phyloP scores from a whole-genome alignment of 2,113 vertebrate species.

The Orientallactaga bullata region DNA sequence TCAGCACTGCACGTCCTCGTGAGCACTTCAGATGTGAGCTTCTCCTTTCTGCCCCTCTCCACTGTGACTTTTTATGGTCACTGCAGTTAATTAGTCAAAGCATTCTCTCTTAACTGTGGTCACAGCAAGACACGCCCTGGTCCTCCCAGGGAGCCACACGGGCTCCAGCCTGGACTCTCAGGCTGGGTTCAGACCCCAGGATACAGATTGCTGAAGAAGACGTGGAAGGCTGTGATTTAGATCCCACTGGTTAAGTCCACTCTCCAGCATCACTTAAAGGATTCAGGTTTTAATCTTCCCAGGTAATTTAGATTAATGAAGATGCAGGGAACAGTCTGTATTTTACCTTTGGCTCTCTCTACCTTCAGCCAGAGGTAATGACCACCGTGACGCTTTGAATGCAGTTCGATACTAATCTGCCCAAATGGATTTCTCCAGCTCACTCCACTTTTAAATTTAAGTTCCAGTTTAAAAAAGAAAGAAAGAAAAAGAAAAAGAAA shows the following conservation, averaged over 20 bases:
- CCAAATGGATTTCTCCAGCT: slow-evolving; percentile 18
- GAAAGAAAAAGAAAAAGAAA: neutral
- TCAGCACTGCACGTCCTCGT: neutral
- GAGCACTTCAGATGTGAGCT: neutral
- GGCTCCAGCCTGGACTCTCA: neutral
- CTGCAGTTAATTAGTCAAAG: neutral
- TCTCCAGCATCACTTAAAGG: neutral
- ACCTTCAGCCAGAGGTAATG: neutral
- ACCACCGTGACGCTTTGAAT: neutral
- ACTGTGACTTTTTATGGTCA: neutral
- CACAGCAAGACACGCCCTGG: rapidly evolving
- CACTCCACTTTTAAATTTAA: slow-evolving; percentile 16
- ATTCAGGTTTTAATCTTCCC: neutral
- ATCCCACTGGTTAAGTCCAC: neutral
- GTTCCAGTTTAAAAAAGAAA: neutral
- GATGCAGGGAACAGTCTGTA: neutral
- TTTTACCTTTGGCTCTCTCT: neutral
- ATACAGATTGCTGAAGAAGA: neutral
- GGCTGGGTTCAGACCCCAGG: neutral
- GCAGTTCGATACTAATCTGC: slow-evolving; percentile 57
- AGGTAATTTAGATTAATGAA: slow-evolving; percentile 47
- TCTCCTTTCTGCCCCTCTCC: neutral
- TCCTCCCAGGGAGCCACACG: rapidly evolving
- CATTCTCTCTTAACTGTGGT: neutral
- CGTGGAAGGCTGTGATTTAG: neutral